phyloP scores from a whole-genome alignment of 1,140 invertebrate species.

The Pseudomyrmex gracilis region DNA sequence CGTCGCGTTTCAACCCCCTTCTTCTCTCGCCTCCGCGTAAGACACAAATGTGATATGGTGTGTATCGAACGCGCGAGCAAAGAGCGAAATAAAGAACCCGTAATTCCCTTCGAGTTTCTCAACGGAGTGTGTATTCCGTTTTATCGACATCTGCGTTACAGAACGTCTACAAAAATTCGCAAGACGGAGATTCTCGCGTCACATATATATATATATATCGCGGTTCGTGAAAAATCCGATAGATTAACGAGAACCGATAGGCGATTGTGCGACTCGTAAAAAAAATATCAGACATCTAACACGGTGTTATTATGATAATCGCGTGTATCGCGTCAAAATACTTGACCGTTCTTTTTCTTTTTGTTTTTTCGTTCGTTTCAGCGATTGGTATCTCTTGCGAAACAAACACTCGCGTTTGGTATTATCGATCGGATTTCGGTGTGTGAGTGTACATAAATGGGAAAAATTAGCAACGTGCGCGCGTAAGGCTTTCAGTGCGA shows the following conservation, averaged over 20 bases:
- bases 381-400: background rate
- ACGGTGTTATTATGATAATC: slow-evolving; percentile 6
- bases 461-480: background rate
- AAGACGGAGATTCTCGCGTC: too few species aligned
- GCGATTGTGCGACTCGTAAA: background rate
- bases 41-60: too few species aligned
- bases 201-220: too few species aligned
- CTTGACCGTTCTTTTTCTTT: background rate
- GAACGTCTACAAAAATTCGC: too few species aligned
- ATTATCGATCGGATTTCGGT: background rate
- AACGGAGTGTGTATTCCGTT: background rate
- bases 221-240: too few species aligned
- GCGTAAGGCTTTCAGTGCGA: background rate
- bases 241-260: too few species aligned
- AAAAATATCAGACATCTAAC: slow-evolving; percentile 15
- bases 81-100: too few species aligned
- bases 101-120: too few species aligned
- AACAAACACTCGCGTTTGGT: background rate
- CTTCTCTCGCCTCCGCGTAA: too few species aligned
- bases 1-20: slow-evolving; percentile 5
- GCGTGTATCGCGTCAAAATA: too few species aligned
- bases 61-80: too few species aligned
- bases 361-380: background rate
- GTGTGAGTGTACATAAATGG: background rate
- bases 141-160: background rate